Conservation (phyloP, 2,888 invertebrate species). For the Epinotia demarniana region DNA sequence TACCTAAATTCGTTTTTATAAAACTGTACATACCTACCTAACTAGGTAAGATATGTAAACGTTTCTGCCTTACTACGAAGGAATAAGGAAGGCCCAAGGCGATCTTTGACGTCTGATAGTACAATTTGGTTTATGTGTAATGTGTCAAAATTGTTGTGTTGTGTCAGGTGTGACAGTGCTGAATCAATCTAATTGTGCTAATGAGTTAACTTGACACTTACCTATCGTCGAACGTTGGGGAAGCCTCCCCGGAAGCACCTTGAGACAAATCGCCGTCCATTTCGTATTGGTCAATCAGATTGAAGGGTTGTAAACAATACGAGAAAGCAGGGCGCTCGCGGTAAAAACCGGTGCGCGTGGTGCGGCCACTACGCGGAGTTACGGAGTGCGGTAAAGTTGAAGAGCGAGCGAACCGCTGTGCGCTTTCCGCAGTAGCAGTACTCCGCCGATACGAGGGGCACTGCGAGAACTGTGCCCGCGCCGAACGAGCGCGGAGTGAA, state of each 20-base stretch:
- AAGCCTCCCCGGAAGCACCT: slow-evolving; percentile 69
- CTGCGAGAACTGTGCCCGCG: slow-evolving; percentile 10
- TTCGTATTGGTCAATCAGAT: slow-evolving; percentile 39
- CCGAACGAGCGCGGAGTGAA: slow-evolving; percentile 33
- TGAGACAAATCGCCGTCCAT: slow-evolving; percentile 77
- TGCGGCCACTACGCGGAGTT: slow-evolving; percentile 35
- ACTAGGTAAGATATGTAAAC: no score
- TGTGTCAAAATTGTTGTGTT: not conserved
- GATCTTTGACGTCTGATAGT: not conserved
- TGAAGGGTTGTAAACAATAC: slow-evolving; percentile 50
- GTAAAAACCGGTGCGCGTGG: slow-evolving; percentile 60
- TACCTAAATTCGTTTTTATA: no score
- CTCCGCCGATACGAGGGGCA: slow-evolving; percentile 30
- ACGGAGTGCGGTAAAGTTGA: slow-evolving; percentile 28
- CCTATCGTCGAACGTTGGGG: slow-evolving; percentile 76
- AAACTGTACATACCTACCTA: no score
- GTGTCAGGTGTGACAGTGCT: not conserved
- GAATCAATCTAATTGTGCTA: not conserved
- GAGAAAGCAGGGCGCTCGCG: slow-evolving; percentile 58
- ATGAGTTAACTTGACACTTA: slow-evolving; percentile 55
- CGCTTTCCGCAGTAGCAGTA: slow-evolving; percentile 47
- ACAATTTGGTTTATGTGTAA: not conserved
- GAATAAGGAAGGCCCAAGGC: no score
- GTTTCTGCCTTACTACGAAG: no score
- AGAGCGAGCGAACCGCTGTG: slow-evolving; percentile 20